Percentiles rank a stretch among this genome's conserved stretches.
Evolutionary conservation across 2,797 vertebrate species (phyloP).

Genomic region (Enteromius mattozi): DNA sequence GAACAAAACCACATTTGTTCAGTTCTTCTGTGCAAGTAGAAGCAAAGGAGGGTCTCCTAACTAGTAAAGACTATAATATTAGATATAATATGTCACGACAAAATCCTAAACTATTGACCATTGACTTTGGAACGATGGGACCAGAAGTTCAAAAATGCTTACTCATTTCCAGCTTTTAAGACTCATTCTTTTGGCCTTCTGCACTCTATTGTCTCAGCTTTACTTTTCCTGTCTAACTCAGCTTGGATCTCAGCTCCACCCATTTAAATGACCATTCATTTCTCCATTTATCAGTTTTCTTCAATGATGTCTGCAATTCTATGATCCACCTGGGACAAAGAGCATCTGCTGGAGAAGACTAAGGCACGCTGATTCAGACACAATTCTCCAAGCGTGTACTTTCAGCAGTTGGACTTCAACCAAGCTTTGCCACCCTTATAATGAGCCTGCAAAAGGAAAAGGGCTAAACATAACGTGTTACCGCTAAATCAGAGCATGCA

Average conservation of each 20-base stretch:
- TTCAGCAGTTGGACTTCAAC: conserved; percentile 5
- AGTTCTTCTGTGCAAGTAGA: not conserved
- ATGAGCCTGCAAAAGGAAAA: not conserved
- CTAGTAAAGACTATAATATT: not conserved
- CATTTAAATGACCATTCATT: not conserved
- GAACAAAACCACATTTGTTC: not conserved
- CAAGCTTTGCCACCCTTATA: conserved; percentile 4
- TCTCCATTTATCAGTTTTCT: conserved; percentile 23
- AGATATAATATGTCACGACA: not conserved
- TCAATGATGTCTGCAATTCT: not conserved
- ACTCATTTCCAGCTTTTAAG: not conserved
- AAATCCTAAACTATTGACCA: not conserved
- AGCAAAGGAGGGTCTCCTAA: not conserved
- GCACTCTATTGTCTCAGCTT: not conserved
- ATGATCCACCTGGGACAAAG: conserved; percentile 11
- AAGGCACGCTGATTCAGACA: not conserved
- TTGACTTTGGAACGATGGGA: not conserved
- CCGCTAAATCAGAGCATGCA: not conserved
- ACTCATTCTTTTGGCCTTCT: not conserved
- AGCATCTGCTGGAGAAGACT: conserved; percentile 5
- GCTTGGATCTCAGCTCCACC: not conserved
- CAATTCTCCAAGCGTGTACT: not conserved
- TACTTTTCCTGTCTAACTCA: not conserved
- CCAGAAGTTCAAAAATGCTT: not conserved
- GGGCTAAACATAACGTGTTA: not conserved